A percentile compares a stretch with the other conserved stretches of the same genome.
These are phyloP conservation scores for Craniophora ligustri DNA, from an alignment of 2,888 invertebrate species.

Conservation along the genomic window DNA sequence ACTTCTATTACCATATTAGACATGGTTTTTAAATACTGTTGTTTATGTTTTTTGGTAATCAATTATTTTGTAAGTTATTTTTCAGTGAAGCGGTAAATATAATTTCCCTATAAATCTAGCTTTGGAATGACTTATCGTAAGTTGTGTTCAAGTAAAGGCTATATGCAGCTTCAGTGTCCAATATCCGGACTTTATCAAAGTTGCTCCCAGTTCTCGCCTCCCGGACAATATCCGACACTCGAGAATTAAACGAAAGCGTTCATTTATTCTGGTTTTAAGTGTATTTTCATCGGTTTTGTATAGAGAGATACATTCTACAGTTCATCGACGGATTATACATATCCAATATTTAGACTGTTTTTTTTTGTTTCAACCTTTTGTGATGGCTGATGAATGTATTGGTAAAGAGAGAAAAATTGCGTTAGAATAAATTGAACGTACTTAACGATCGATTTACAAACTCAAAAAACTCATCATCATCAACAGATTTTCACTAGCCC, in stretches of 20 bases:
- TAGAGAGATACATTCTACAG: neutral
- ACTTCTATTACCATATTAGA: too few species aligned
- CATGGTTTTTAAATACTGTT: too few species aligned
- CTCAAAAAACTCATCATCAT: too few species aligned
- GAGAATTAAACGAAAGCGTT: constrained; percentile 36
- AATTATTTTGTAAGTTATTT: too few species aligned
- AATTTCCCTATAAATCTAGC: neutral
- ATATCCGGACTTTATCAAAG: constrained; percentile 41
- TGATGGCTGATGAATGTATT: too few species aligned
- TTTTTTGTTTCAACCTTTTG: neutral
- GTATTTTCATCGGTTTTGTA: constrained; percentile 1
- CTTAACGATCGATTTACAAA: too few species aligned
- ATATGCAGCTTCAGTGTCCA: constrained; percentile 32
- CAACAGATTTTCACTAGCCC: too few species aligned
- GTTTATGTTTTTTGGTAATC: too few species aligned
- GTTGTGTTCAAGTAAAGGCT: constrained; percentile 17
- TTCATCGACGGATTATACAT: neutral
- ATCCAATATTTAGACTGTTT: neutral
- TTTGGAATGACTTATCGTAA: constrained; percentile 1
- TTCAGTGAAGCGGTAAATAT: neutral
- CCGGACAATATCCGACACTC: constrained; percentile 40
- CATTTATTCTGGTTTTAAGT: constrained; percentile 16
- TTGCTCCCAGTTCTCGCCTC: constrained; percentile 28
- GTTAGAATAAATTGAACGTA: too few species aligned
- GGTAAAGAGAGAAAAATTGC: too few species aligned